Evolutionary conservation across 2,113 vertebrate species (phyloP), one percentile per base, ranked within the genome.

Genomic region (Peromyscus leucopus): DNA sequence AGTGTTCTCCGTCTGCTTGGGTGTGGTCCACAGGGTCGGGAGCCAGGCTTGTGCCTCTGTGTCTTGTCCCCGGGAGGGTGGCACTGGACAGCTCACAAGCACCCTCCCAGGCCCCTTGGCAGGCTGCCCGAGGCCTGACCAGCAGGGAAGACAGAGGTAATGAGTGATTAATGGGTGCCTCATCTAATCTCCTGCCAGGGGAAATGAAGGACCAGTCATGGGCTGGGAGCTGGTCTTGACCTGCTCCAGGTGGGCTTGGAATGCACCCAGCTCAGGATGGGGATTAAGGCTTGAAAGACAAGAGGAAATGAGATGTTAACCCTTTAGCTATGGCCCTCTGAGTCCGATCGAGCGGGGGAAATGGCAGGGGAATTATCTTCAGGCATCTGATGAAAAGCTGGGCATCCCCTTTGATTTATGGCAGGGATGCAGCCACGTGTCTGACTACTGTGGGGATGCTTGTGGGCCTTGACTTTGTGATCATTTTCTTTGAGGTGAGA

Each of bases 271-370:
- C 96, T 72, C 88, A 95, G 89, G 69, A 13, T 84, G 89, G 97
- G 97, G 98, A 97, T 97, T 97, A 98, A 89, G 78, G 95, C 96
- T 98, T 98, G 84, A 98, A 97, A 98, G 98, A 98, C 79, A 33
- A 94, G 96, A 96, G 96, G 97, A 93, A 95, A 97, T 98, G 98
- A 98, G 98, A 96, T 95, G 97, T 98, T 98, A 98, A 98, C 98
- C 97, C 98, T 96, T 98, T 96, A 75, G 78, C 93, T 84, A 6
- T 90, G 95, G 94, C 78, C 93, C 93, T 97, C 87, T 76, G 87
- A 94, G 51, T 74, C 96, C 95, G 90, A 93, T 78, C 13, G 90
- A 93, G 80, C 13, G 21, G 92, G 94, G 94, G 71, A 96, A 97
- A 96, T 90, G 96, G 92, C 75, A 67, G 39, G 69, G 78, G 80